These are phyloP conservation scores for Tethya wilhelma DNA, from an alignment of 37 sponge, comb jelly and placozoan genomes.

Conservation along the genomic window DNA sequence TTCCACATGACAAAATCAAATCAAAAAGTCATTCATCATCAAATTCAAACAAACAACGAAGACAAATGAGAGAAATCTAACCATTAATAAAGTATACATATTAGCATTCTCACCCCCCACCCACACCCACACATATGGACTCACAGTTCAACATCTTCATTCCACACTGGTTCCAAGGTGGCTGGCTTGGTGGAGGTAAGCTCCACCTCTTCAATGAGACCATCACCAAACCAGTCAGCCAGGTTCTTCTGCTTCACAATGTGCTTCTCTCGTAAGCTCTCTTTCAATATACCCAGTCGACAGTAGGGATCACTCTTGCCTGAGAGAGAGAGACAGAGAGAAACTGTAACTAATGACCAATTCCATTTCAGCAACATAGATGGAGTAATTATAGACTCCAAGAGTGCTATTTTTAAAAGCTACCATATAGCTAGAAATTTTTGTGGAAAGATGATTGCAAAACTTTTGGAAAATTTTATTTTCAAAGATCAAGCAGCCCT, in stretches of 20 bases:
- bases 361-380: neutral
- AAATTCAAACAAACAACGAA: neutral
- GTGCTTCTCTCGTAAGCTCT: neutral
- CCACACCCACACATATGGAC: constrained; percentile 19
- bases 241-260: constrained; percentile 27
- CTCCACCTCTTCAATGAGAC: constrained; percentile 16
- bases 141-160: constrained; percentile 65
- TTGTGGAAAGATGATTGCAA: too few relatives aligned
- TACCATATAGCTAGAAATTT: too few relatives aligned
- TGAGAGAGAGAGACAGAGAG: neutral
- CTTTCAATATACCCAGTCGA: constrained; percentile 38
- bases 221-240: constrained; percentile 24
- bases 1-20: too few relatives aligned
- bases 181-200: constrained; percentile 28
- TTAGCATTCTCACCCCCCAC: neutral
- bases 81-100: neutral
- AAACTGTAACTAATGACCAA: neutral
- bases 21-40: neutral
- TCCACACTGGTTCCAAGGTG: constrained; percentile 65
- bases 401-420: too few relatives aligned
- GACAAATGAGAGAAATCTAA: neutral
- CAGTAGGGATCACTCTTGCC: constrained; percentile 77
- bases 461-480: too few relatives aligned
- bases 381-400: too few relatives aligned
- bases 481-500: too few relatives aligned